phyloP scores from a whole-genome alignment of 1,140 invertebrate species.

The Stenopsyche tienmushanensis region DNA sequence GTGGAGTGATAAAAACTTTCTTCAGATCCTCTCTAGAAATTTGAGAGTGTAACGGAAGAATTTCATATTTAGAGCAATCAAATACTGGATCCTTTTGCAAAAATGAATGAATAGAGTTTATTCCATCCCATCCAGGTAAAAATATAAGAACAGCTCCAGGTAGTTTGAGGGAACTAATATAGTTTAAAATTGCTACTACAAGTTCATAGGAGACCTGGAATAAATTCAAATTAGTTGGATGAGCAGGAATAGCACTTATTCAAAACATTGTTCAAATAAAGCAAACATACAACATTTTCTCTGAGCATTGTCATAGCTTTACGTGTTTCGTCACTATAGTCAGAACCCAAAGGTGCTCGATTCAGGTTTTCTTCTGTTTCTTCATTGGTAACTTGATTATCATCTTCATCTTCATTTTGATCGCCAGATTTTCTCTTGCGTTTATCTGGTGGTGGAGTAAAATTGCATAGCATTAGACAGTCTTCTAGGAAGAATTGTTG shows the following conservation, averaged over 20 bases:
- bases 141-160: constrained; percentile 89
- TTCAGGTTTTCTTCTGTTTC: constrained; percentile 80
- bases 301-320: constrained; percentile 73
- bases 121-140: constrained; percentile 92
- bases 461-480: constrained; percentile 71
- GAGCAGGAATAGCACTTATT: background rate
- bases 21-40: constrained; percentile 87
- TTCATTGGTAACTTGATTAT: constrained; percentile 56
- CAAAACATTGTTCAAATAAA: background rate
- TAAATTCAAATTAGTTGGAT: background rate
- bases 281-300: constrained; percentile 67
- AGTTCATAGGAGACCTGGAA: constrained; percentile 87
- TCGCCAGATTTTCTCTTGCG: constrained; percentile 64
- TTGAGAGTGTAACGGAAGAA: constrained; percentile 88
- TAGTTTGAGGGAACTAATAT: constrained; percentile 72
- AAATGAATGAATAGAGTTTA: constrained; percentile 87
- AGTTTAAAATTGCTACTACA: constrained; percentile 76
- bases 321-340: constrained; percentile 65
- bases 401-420: constrained; percentile 60
- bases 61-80: constrained; percentile 65
- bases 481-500: constrained; percentile 92
- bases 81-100: constrained; percentile 76
- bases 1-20: constrained; percentile 80
- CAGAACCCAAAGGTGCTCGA: constrained; percentile 55
- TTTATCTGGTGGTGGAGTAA: constrained; percentile 71